Evolutionary conservation across 2,113 vertebrate genomes (phyloP).

Genomic region (Poecilia latipinna): DNA sequence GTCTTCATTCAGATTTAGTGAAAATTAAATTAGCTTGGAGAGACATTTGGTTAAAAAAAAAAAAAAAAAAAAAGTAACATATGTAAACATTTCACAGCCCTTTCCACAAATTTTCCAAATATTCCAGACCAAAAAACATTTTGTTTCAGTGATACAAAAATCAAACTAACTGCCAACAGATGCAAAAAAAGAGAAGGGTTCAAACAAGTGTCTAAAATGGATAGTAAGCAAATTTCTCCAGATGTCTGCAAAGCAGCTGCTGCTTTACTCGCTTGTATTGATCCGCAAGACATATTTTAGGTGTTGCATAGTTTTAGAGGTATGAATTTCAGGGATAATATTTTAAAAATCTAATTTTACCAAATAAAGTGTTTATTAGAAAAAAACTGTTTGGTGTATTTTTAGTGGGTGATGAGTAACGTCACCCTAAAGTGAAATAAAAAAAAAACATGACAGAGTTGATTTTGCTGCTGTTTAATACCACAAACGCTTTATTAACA

Average conservation of each 20-base stretch:
- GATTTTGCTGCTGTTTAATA: conserved; percentile 26
- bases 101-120: conserved; percentile 24
- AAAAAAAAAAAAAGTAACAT: conserved; percentile 4
- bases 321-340: background rate
- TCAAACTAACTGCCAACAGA: conserved; percentile 51
- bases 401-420: conserved; percentile 50
- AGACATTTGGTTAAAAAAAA: background rate
- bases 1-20: background rate
- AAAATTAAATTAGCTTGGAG: conserved; percentile 18
- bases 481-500: conserved; percentile 40
- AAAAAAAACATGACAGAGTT: conserved; percentile 41
- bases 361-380: conserved; percentile 48
- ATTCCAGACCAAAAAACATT: conserved; percentile 23
- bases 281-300: background rate
- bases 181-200: conserved; percentile 18
- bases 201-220: conserved; percentile 29
- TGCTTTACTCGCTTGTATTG: background rate
- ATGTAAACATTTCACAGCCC: conserved; percentile 27
- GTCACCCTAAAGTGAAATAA: conserved; percentile 45
- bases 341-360: background rate
- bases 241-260: conserved; percentile 5
- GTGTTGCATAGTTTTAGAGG: conserved; percentile 10
- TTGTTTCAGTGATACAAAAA: conserved; percentile 18
- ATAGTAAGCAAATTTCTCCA: conserved; percentile 8
- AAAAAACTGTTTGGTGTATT: conserved; percentile 34